A percentile compares a stretch with the other conserved stretches of the same genome.
Conservation (phyloP, 2,888 invertebrate species). For the Euplexia lucipara region DNA sequence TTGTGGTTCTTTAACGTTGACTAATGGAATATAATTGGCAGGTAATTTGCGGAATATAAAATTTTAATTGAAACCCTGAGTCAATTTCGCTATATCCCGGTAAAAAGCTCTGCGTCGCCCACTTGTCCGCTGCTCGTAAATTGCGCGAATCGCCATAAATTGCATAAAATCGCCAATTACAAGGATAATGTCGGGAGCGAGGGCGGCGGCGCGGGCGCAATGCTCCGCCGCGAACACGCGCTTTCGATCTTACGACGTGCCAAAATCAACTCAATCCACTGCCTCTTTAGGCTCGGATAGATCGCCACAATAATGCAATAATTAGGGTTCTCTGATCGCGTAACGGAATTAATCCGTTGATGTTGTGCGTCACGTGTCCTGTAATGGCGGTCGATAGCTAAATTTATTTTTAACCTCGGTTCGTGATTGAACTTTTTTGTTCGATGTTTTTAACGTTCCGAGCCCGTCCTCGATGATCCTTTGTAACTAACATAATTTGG, state of each 20-base stretch:
- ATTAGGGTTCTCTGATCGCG: constrained; percentile 71
- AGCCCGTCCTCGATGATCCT: constrained; percentile 45
- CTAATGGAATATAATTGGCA: constrained; percentile 86
- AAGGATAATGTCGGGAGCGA: constrained; percentile 84
- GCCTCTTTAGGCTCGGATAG: constrained; percentile 72
- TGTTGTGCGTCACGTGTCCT: constrained; percentile 71
- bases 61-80: constrained; percentile 86
- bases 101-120: constrained; percentile 79
- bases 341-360: constrained; percentile 73
- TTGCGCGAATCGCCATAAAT: constrained; percentile 89
- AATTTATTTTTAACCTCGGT: constrained; percentile 65
- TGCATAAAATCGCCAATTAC: constrained; percentile 89
- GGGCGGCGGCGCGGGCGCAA: constrained; percentile 68
- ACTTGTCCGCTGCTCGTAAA: constrained; percentile 90
- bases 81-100: constrained; percentile 78
- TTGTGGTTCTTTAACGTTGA: constrained; percentile 73
- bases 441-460: constrained; percentile 44
- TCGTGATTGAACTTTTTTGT: constrained; percentile 64
- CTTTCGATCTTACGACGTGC: constrained; percentile 72
- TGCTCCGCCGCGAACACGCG: constrained; percentile 57
- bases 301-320: constrained; percentile 66
- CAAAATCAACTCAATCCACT: constrained; percentile 78
- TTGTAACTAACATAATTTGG: constrained; percentile 44
- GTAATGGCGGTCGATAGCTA: constrained; percentile 67
- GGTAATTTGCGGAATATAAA: constrained; percentile 87